Evolutionary conservation across 2,888 invertebrate genomes (phyloP).

Genomic region (Lithophane ornitopus): DNA sequence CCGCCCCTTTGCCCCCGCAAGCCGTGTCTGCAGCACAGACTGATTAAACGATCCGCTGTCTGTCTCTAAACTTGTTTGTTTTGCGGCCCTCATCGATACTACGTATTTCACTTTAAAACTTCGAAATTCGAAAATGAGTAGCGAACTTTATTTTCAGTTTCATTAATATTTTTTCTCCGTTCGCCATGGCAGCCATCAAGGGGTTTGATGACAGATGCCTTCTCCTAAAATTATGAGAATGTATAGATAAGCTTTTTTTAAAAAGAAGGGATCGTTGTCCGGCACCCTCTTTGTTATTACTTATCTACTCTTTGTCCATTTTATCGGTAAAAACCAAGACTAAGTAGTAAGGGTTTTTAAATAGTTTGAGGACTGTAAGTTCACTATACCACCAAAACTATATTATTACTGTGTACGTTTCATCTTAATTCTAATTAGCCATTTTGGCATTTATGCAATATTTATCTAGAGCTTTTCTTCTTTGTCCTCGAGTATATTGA

Average conservation of each 20-base stretch:
- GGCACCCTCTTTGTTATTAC: slow-evolving; percentile 5
- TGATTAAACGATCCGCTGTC: slow-evolving; percentile 88
- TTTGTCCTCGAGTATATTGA: neutral
- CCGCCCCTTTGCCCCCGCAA: slow-evolving; percentile 57
- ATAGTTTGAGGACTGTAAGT: neutral
- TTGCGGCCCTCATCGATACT: slow-evolving; percentile 78
- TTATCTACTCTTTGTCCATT: slow-evolving; percentile 7
- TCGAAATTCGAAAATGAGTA: slow-evolving; percentile 55
- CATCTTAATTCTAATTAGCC: neutral
- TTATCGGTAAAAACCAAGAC: neutral
- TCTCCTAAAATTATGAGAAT: neutral
- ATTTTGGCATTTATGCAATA: neutral
- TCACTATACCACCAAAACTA: neutral
- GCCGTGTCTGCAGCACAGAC: slow-evolving; percentile 84
- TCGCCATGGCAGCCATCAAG: neutral
- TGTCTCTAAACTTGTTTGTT: slow-evolving; percentile 84
- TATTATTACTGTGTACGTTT: neutral
- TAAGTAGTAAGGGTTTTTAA: neutral
- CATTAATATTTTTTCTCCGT: slow-evolving; percentile 22
- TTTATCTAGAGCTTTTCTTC: neutral
- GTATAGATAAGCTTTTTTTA: neutral
- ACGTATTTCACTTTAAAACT: slow-evolving; percentile 70
- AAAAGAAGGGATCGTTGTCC: neutral
- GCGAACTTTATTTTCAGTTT: slow-evolving; percentile 19
- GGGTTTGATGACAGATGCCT: slow-evolving; percentile 22